Evolutionary conservation across 2,888 invertebrate genomes (phyloP).

Genomic region (Camponotus fellah): DNA sequence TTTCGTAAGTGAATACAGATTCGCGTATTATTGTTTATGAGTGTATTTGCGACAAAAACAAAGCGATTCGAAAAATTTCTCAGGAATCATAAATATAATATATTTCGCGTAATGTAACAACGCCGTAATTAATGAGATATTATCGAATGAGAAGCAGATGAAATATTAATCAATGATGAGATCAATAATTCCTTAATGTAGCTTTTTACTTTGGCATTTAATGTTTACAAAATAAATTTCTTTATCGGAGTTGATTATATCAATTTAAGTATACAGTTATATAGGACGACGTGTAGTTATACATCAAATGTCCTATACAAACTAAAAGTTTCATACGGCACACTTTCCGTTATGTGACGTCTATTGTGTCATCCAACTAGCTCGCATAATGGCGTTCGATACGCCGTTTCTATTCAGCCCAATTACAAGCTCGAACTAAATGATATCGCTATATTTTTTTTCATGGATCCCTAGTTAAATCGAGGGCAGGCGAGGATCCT

Average conservation of each 20-base stretch:
- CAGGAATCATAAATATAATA: not conserved
- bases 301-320: not conserved
- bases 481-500: conserved; percentile 27
- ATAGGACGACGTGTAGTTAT: not conserved
- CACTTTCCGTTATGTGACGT: not conserved
- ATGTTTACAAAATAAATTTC: not conserved
- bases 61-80: not conserved
- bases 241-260: not conserved
- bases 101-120: not conserved
- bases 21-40: conserved; percentile 1
- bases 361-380: conserved; percentile 7
- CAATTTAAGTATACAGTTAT: not conserved
- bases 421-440: conserved; percentile 16
- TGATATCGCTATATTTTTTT: conserved; percentile 56
- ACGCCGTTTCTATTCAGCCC: conserved; percentile 20
- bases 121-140: too few relatives aligned
- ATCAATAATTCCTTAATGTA: not conserved
- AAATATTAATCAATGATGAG: not conserved
- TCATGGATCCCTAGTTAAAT: conserved; percentile 52
- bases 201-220: not conserved
- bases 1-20: conserved; percentile 14
- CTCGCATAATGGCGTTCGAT: conserved; percentile 19
- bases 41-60: not conserved
- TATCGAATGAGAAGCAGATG: too few relatives aligned
- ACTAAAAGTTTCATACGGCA: conserved; percentile 12